Percentiles rank a stretch among this genome's conserved stretches.
Conservation (phyloP, 2,888 invertebrate genomes). For the Acanthosepion lycidas region DNA sequence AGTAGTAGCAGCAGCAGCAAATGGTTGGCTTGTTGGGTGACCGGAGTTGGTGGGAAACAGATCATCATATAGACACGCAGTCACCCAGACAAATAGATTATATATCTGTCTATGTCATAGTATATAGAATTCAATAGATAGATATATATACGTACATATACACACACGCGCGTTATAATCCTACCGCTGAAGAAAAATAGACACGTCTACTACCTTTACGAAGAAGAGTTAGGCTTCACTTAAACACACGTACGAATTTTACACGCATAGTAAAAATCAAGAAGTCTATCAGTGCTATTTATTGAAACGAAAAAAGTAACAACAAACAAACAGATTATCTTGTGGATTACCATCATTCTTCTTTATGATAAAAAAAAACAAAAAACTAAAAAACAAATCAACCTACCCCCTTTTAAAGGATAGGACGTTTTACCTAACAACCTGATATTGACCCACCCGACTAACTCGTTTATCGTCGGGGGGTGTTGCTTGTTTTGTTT, state of each 20-base stretch:
- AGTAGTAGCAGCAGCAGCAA: constrained; percentile 41
- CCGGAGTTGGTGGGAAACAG: constrained; percentile 44
- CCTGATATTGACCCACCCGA: background rate
- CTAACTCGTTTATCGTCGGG: background rate
- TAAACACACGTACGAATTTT: background rate
- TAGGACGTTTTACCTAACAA: background rate
- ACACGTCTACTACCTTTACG: background rate
- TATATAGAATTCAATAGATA: background rate
- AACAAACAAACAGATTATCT: background rate
- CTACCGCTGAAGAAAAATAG: background rate
- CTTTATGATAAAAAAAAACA: background rate
- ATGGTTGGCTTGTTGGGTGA: background rate
- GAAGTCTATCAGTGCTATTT: background rate
- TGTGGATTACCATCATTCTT: background rate
- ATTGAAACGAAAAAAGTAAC: background rate
- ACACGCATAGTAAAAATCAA: background rate
- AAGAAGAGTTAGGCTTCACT: background rate
- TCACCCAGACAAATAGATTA: background rate
- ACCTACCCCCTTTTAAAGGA: background rate
- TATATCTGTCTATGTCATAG: background rate
- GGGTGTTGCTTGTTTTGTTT: too few species aligned
- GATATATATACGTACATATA: background rate
- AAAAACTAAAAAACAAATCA: too few species aligned
- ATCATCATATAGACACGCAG: background rate
- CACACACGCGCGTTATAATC: background rate